Evolutionary conservation across 2,888 invertebrate species (phyloP), one percentile per base, ranked within the genome.

Genomic region (Steromphala cineraria): DNA sequence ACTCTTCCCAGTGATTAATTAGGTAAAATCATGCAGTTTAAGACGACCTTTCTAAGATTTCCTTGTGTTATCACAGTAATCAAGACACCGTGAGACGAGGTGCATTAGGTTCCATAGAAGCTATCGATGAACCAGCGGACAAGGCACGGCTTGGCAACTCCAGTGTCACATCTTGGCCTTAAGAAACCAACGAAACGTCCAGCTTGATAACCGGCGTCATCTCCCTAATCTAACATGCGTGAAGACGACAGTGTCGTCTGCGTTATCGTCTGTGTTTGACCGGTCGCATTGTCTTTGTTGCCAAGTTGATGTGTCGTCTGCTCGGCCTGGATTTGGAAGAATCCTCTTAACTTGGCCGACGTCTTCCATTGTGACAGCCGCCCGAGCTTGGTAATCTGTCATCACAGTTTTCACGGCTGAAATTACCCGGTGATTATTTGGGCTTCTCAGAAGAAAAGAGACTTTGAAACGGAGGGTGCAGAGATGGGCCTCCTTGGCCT

Each of bases 271-370:
- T 62, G 62, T 62, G 28, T 62, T 62, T 62, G 62, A 62, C 62
- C 28, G 62, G 21, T 62, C 28, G 62, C 62, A 24, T 71, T 71
- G 31, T 71, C 71, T 71, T 40, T 71, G 31, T 36, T 71, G 71
- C 19, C 31, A 36, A 71, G 17, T 36, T 40, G 71, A 71, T 31
- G 71, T 19, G 62, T 62, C 62, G 62, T 62, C 62, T 62, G 62
- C 24, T 62, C 15, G 15, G 28, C n/a, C 2, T 21, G 62, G 62
- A 62, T 62, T 28, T 24, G 62, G 62, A 24, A 28, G 36, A 71
- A 71, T 71, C 71, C 71, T 71, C 71, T 71, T 71, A 71, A 40
- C 40, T 36, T 71, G 28, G 71, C 40, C n/a, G 36, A 17, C 71
- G n/a, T 71, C 71, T 28, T 71, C 17, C 36, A 31, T 19, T 19